Evolutionary conservation across 2,797 vertebrate species (phyloP), one percentile per base, ranked within the genome.

Genomic region (Myiotriccus ornatus): DNA sequence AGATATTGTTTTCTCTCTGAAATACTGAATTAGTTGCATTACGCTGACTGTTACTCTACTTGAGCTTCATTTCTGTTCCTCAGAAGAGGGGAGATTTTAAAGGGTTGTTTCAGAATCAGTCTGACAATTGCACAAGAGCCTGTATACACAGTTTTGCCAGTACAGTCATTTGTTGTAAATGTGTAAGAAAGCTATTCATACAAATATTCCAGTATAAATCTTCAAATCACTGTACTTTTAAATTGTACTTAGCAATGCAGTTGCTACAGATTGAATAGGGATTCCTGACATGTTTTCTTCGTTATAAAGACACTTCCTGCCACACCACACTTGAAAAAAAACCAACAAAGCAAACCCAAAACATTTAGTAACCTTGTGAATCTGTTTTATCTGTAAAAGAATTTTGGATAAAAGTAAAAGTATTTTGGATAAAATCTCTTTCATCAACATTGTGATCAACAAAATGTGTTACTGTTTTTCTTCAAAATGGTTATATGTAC

Each of bases 271-370:
- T 37, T n/a, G 28, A 87, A 69, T 30, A 70, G 2, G 1, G 35
- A 76, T 70, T 89, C 34, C 34, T 39, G 35, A 86, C 35, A 1
- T 4, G 6, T 20, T 84, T 55, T 63, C 28, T 74, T 44, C 16
- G 24, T 59, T 65, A 37, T 24, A 80, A 55, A 63, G 22, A 59
- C 9, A n/a, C 0, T 1, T 0, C 0, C 8, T 19, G 7, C 2
- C 9, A 14, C 23, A 20, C 1, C 9, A 6, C 1, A 0, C 8
- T 2, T 8, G 1, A 5, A 11, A 52, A 70, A 46, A 35, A 10
- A 4, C 9, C 20, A 23, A 32, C 28, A 32, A 63, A 43, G 14
- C 14, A 43, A 23, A 22, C 20, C 19, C 39, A 43, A 63, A 63
- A 63, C 34, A 87, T 39, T 55, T 73, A 39, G 2, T 68, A 78